Conservation (phyloP, 2,113 vertebrate genomes). For the Tachycineta bicolor region DNA sequence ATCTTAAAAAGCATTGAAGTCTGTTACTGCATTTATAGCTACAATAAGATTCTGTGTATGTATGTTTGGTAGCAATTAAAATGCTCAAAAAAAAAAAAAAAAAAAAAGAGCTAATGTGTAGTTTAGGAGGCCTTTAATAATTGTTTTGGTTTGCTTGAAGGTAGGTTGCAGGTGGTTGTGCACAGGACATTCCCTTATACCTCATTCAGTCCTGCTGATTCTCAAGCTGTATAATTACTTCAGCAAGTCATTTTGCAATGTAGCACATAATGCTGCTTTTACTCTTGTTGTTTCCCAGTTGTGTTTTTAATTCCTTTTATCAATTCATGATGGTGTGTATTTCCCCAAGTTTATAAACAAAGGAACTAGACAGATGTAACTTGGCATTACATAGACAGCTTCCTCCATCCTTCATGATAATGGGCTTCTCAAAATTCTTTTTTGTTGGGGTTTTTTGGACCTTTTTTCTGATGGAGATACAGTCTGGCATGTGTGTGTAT, state of each 20-base stretch:
- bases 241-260: background rate
- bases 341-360: background rate
- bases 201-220: background rate
- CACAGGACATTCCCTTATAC: background rate
- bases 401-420: background rate
- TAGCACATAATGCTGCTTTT: background rate
- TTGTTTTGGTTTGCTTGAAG: background rate
- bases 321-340: background rate
- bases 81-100: background rate
- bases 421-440: background rate
- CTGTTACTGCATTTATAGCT: background rate
- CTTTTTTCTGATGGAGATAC: background rate
- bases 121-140: background rate
- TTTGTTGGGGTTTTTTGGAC: background rate
- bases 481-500: background rate
- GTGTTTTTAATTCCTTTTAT: background rate
- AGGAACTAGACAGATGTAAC: background rate
- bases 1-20: background rate
- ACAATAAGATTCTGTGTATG: background rate
- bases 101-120: background rate
- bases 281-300: background rate
- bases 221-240: background rate
- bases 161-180: background rate
- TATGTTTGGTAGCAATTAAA: conserved; percentile 2
- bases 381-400: background rate